phyloP scores from a whole-genome alignment of 2,888 invertebrate species.

The Shargacucullia verbasci region DNA sequence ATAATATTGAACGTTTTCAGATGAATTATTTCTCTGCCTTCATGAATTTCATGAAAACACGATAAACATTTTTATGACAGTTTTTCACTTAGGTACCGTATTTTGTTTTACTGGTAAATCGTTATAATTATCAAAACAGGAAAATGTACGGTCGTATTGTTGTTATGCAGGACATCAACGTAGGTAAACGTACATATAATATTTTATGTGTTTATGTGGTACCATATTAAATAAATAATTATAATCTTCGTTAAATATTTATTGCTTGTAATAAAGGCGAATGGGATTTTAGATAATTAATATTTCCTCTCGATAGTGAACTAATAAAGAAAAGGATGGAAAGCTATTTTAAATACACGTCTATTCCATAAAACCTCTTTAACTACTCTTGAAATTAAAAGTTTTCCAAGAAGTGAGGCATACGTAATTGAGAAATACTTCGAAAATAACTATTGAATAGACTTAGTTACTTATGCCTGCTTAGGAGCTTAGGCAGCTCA shows the following conservation, averaged over 20 bases:
- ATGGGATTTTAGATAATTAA: background rate
- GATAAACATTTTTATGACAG: conserved; percentile 21
- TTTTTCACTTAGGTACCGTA: conserved; percentile 16
- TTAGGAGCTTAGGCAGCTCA: no score
- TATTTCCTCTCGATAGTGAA: background rate
- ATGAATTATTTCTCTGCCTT: conserved; percentile 18
- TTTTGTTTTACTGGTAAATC: conserved; percentile 33
- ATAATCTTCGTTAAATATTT: no score
- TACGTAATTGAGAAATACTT: conserved; percentile 14
- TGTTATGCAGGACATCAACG: conserved; percentile 7
- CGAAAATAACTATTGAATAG: conserved; percentile 14
- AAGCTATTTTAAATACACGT: no score
- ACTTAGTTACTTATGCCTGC: conserved; percentile 2
- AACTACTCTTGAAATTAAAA: no score
- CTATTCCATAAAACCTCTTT: background rate
- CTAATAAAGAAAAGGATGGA: background rate
- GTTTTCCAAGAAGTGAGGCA: background rate
- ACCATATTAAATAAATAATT: conserved; percentile 5
- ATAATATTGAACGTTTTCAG: conserved; percentile 10
- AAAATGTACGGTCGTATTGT: conserved; percentile 23
- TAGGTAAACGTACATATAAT: conserved; percentile 8
- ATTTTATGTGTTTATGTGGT: conserved; percentile 1
- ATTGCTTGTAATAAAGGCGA: no score
- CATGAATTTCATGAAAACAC: conserved; percentile 29
- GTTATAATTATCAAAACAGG: conserved; percentile 31